Percentiles rank a stretch among this genome's conserved stretches.
These are phyloP conservation scores for Oryzias sinensis DNA, from an alignment of 2,797 vertebrate genomes.

Conservation along the genomic window DNA sequence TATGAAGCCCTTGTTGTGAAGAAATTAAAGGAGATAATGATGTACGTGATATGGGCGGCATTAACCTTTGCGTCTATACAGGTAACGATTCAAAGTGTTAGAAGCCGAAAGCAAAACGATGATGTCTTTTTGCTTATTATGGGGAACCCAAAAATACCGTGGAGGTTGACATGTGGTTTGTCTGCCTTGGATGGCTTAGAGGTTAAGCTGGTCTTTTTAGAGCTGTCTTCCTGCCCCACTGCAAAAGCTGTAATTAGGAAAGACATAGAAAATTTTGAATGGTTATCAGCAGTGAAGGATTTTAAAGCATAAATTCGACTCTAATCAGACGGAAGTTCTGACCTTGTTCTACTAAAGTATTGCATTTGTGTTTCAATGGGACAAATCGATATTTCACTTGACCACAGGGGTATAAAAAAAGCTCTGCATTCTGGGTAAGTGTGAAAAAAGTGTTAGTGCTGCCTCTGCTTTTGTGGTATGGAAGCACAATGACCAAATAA, in stretches of 20 bases:
- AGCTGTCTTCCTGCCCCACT: too few species aligned
- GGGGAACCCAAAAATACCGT: too few species aligned
- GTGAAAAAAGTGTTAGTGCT: neutral
- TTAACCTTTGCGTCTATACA: constrained; percentile 95
- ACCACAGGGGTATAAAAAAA: neutral
- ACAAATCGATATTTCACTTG: neutral
- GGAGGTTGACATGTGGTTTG: too few species aligned
- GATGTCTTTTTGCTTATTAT: too few species aligned
- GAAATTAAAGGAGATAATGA: constrained; percentile 98
- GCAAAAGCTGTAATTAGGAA: too few species aligned
- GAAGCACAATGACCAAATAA: neutral
- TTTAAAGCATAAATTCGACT: too few species aligned
- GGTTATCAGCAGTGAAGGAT: too few species aligned
- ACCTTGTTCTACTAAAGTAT: neutral
- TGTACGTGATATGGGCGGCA: constrained; percentile 97
- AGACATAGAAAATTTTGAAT: too few species aligned
- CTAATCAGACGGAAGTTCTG: neutral
- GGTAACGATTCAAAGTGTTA: constrained; percentile 70
- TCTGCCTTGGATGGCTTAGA: too few species aligned
- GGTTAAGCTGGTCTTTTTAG: too few species aligned
- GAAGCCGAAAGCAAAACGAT: neutral
- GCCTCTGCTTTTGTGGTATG: neutral
- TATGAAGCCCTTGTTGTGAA: constrained; percentile 95
- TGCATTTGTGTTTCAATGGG: neutral
- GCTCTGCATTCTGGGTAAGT: neutral